These are phyloP conservation scores for Macroglossus sobrinus DNA, from an alignment of 2,113 vertebrate species.

Conservation along the genomic window DNA sequence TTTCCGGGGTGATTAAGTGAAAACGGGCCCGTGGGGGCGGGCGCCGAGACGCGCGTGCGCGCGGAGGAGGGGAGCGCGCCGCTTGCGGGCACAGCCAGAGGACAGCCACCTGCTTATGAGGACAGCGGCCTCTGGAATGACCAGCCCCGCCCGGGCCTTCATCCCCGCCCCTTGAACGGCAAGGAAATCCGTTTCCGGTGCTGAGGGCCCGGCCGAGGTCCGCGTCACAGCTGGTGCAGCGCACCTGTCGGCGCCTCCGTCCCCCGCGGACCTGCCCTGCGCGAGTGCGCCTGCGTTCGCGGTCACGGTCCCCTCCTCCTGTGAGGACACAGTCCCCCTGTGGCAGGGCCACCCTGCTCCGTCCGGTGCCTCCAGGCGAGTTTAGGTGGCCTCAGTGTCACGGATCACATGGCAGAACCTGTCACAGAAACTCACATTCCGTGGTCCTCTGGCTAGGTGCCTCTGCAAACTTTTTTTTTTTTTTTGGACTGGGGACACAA, in stretches of 20 bases:
- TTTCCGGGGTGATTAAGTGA: no score
- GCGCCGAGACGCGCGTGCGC: neutral
- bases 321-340: accelerated
- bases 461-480: neutral
- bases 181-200: accelerated
- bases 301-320: no score
- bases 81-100: accelerated
- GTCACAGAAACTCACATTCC: no score
- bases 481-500: neutral
- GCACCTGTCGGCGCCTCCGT: neutral
- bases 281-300: accelerated
- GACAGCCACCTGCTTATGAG: neutral
- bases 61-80: neutral
- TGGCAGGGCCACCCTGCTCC: neutral
- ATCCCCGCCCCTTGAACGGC: neutral
- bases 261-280: neutral
- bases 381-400: neutral
- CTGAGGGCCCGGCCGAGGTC: neutral
- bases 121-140: no score
- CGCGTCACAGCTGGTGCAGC: accelerated
- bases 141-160: neutral
- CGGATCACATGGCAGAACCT: no score
- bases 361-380: neutral
- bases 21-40: neutral
- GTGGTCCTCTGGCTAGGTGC: neutral